Evolutionary conservation across 23 tunicate species (phyloP).

Genomic region (Trididemnum clinides): DNA sequence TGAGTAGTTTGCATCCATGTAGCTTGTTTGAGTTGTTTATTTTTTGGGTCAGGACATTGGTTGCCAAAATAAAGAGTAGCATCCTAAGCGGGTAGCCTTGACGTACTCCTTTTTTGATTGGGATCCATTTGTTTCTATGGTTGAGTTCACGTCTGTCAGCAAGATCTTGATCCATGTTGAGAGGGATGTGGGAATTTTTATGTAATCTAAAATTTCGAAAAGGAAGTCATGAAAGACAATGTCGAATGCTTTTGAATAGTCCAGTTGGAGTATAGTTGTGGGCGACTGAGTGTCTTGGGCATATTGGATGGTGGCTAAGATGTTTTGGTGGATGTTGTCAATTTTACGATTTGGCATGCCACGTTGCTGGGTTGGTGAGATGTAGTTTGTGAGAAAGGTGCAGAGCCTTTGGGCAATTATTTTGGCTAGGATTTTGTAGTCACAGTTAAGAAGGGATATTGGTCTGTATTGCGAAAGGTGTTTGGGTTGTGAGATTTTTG

Average conservation of each 20-base stretch:
- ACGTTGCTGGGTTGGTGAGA: neutral
- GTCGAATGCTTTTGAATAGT: neutral
- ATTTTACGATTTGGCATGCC: neutral
- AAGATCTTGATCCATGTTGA: neutral
- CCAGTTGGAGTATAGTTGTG: neutral
- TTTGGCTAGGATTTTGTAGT: constrained; percentile 2
- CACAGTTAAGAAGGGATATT: neutral
- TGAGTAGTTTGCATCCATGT: neutral
- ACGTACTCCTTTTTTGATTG: neutral
- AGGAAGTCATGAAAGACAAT: neutral
- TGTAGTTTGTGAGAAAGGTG: neutral
- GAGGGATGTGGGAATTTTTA: neutral
- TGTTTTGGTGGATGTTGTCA: neutral
- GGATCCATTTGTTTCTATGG: neutral
- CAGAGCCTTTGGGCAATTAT: neutral
- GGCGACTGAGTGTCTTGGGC: too few relatives aligned
- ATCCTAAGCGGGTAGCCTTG: neutral
- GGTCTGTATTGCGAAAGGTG: neutral
- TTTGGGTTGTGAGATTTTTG: neutral
- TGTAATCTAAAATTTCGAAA: neutral
- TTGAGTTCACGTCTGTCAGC: neutral
- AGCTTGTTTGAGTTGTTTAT: neutral
- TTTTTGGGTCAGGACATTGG: neutral
- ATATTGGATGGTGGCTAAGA: neutral
- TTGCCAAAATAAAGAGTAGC: neutral